Evolutionary conservation across 2,888 invertebrate species (phyloP), one percentile per base, ranked within the genome.

Genomic region (Sinelater perroti): DNA sequence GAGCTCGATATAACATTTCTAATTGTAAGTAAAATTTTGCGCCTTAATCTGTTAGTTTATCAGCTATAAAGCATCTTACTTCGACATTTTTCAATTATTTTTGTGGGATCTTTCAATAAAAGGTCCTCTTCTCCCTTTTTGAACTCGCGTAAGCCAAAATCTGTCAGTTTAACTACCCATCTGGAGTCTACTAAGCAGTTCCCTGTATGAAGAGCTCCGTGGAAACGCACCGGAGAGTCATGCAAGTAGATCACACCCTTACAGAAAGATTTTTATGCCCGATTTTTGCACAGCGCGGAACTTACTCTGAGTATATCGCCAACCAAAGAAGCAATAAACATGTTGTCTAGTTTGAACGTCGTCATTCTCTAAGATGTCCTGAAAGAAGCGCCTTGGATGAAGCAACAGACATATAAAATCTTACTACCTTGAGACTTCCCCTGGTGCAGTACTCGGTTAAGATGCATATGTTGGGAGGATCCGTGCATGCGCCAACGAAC

Each of bases 251-350:
- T 89, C 88, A 94, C 91, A 13, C 94, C 94, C 93, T 94, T 21
- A 20, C 8, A 11, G n/a, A 31, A 17, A 28, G 46, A 36, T n/a
- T n/a, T n/a, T n/a, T n/a, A n/a, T n/a, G n/a, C n/a, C n/a, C n/a
- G n/a, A 7, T 33, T 10, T 33, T n/a, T n/a, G n/a, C n/a, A n/a
- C n/a, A n/a, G n/a, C n/a, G n/a, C n/a, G n/a, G n/a, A n/a, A 80
- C 86, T 85, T 81, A 96, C 97, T 82, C 95, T 85, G 70, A 97
- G 88, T 65, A 98, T 92, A 79, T 97, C 97, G 51, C 92, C 95
- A 8, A 97, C 91, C 63, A 97, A 84, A 4, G 97, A 97, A 17
- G 97, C 95, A 65, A 95, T 89, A 78, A 97, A 97, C 91, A 97
- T 95, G 73, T 92, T 91, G 78, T 97, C 97, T 72, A 97, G 81